A percentile compares a stretch with the other conserved stretches of the same genome.
Conservation (phyloP, 1,140 invertebrate genomes). For the Macrobrachium rosenbergii region DNA sequence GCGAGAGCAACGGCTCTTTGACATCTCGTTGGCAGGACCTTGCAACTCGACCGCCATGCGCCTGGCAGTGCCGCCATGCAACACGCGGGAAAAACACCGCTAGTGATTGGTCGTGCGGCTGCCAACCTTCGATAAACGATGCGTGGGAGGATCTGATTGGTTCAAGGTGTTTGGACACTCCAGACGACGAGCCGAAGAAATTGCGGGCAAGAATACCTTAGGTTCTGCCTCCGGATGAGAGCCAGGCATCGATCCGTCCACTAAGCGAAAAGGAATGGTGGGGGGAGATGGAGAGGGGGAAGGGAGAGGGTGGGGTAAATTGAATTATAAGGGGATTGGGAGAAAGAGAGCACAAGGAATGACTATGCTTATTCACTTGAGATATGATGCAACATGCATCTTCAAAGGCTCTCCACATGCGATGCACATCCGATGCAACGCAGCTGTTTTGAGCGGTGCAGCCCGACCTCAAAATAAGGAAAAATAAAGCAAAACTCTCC, state of each 20-base stretch:
- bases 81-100: constrained; percentile 42
- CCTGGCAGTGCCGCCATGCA: constrained; percentile 43
- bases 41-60: constrained; percentile 23
- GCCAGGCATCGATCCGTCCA: constrained; percentile 8
- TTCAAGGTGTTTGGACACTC: constrained; percentile 44
- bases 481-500: too few species aligned
- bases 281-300: too few species aligned
- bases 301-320: too few species aligned
- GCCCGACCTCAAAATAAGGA: too few species aligned
- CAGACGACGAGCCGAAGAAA: background rate
- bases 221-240: constrained; percentile 17
- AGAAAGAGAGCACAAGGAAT: too few species aligned
- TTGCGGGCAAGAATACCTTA: constrained; percentile 34
- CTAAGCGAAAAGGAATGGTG: background rate
- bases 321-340: too few species aligned
- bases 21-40: background rate
- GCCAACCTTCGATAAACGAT: constrained; percentile 31
- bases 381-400: too few species aligned
- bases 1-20: background rate
- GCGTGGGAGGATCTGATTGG: constrained; percentile 35
- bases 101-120: constrained; percentile 34
- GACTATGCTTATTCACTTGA: too few species aligned
- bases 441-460: too few species aligned
- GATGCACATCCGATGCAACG: too few species aligned
- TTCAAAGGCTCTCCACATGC: too few species aligned